Percentiles rank a stretch among this genome's conserved stretches.
These are phyloP conservation scores for Theristicus caerulescens DNA, from an alignment of 2,113 vertebrate genomes.

Conservation along the genomic window DNA sequence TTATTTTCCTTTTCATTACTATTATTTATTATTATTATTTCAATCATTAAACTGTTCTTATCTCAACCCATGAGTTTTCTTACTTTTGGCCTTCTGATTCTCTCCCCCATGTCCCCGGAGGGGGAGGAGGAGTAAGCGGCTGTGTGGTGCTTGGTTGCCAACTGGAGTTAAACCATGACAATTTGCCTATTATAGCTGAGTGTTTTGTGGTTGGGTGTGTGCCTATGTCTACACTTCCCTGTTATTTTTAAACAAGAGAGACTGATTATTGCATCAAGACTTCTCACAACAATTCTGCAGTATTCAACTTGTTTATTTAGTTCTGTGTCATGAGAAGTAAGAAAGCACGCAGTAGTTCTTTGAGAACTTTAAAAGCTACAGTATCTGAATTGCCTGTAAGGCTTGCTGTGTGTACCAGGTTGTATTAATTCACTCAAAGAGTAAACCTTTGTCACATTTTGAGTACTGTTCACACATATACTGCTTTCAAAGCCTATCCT, in stretches of 20 bases:
- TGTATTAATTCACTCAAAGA: background rate
- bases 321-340: background rate
- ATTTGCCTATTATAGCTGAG: background rate
- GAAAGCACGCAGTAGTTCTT: background rate
- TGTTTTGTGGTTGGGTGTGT: background rate
- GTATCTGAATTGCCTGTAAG: background rate
- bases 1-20: no score
- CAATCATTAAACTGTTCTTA: no score
- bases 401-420: background rate
- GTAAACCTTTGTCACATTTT: background rate
- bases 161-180: no score
- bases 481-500: background rate
- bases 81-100: no score
- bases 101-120: no score
- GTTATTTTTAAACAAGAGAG: background rate
- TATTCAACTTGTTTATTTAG: background rate
- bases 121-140: no score
- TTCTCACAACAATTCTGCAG: background rate
- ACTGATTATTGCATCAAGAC: background rate
- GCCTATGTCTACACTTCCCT: background rate
- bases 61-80: no score
- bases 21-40: no score
- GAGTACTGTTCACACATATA: background rate
- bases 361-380: background rate
- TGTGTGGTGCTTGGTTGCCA: no score